phyloP scores from a whole-genome alignment of 2,797 vertebrate genomes.

The Graptemys geographica region DNA sequence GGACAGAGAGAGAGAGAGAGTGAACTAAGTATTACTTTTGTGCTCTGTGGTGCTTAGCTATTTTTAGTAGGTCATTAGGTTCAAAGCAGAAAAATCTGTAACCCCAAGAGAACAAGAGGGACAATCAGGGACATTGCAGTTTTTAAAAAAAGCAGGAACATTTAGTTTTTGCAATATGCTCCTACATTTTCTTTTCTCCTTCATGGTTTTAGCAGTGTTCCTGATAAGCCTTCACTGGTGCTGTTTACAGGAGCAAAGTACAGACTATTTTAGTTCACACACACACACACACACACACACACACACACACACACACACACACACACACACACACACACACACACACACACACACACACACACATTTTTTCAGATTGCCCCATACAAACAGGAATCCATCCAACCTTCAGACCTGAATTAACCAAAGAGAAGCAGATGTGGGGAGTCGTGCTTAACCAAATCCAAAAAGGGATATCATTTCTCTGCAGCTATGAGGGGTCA shows the following conservation, averaged over 20 bases:
- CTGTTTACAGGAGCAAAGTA: constrained; percentile 66
- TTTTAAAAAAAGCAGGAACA: not conserved
- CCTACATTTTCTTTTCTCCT: not conserved
- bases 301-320: rapidly evolving
- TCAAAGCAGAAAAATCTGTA: not conserved
- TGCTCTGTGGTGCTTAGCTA: not conserved
- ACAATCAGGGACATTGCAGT: rapidly evolving
- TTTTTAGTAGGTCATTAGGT: rapidly evolving
- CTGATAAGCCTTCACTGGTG: not conserved
- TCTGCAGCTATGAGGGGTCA: not conserved
- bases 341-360: rapidly evolving
- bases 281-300: too few species aligned
- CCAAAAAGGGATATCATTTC: not conserved
- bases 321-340: rapidly evolving
- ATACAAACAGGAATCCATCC: not conserved
- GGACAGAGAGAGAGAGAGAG: too few species aligned
- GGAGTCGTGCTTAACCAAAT: not conserved
- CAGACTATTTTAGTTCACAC: rapidly evolving
- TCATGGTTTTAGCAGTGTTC: not conserved
- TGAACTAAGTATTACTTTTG: rapidly evolving
- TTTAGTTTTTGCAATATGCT: not conserved
- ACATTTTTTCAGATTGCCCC: not conserved
- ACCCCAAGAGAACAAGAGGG: not conserved
- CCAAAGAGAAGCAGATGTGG: not conserved
- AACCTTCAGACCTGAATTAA: not conserved